Evolutionary conservation across 2,888 invertebrate species (phyloP).

Genomic region (Seira musarum): DNA sequence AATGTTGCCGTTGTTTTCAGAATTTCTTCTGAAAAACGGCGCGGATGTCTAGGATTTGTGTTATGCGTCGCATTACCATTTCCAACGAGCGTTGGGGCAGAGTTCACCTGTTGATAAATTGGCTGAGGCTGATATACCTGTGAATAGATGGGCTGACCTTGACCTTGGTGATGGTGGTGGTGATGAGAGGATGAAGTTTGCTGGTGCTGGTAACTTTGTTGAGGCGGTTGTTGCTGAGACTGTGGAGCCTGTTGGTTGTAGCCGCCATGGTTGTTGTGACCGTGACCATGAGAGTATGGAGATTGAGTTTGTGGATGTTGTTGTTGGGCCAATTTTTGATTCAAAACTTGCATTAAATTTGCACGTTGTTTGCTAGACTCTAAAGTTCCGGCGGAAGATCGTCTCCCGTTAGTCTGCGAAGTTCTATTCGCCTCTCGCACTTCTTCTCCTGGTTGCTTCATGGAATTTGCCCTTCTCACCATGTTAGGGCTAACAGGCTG

Average conservation of each 20-base stretch:
- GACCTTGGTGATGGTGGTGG: constrained; percentile 20
- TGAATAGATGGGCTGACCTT: constrained; percentile 66
- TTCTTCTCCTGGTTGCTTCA: constrained; percentile 63
- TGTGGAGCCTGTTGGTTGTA: constrained; percentile 75
- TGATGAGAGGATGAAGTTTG: constrained; percentile 1
- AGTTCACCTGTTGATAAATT: constrained; percentile 63
- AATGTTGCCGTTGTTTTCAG: constrained; percentile 66
- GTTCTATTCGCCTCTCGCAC: constrained; percentile 28
- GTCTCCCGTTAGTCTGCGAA: constrained; percentile 32
- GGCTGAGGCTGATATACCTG: constrained; percentile 68
- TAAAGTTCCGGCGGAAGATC: constrained; percentile 47
- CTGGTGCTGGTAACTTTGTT: constrained; percentile 68
- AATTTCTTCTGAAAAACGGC: constrained; percentile 67
- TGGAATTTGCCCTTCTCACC: constrained; percentile 69
- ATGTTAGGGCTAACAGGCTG: constrained; percentile 88
- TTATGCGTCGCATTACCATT: constrained; percentile 26
- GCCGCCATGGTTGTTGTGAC: constrained; percentile 74
- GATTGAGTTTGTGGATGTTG: constrained; percentile 38
- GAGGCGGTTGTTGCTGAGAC: constrained; percentile 31
- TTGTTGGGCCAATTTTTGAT: constrained; percentile 77
- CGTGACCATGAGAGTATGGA: constrained; percentile 34
- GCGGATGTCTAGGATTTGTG: constrained; percentile 53
- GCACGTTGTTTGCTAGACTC: constrained; percentile 73
- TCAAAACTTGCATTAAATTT: constrained; percentile 81
- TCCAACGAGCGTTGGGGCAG: constrained; percentile 11